Conservation (phyloP, 2,888 invertebrate genomes). For the Coelinius sp. region DNA sequence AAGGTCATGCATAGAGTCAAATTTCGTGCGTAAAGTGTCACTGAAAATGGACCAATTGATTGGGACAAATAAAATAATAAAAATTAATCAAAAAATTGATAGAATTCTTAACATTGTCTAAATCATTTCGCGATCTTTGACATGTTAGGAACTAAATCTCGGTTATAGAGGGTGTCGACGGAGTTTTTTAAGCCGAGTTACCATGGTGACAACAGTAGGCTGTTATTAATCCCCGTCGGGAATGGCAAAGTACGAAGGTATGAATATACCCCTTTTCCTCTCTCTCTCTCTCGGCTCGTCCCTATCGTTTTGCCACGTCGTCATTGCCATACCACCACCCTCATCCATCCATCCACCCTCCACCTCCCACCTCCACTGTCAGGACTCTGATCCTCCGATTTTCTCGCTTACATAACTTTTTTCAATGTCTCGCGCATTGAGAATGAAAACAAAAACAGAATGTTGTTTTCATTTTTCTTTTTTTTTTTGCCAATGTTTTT, state of each 20-base stretch:
- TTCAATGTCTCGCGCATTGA: too few species aligned
- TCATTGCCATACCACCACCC: constrained; percentile 23
- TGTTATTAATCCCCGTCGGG: constrained; percentile 66
- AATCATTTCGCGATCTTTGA: background rate
- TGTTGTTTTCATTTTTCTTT: background rate
- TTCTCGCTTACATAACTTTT: constrained; percentile 36
- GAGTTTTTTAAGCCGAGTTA: constrained; percentile 59
- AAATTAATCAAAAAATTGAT: background rate
- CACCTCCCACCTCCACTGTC: background rate
- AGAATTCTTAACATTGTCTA: background rate
- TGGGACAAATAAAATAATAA: too few species aligned
- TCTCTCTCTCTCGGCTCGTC: background rate
- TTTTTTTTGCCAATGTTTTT: background rate
- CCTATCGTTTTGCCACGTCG: constrained; percentile 18
- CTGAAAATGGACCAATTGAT: too few species aligned
- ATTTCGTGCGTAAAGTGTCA: too few species aligned
- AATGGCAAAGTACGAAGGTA: constrained; percentile 56
- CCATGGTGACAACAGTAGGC: constrained; percentile 66
- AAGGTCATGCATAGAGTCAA: too few species aligned
- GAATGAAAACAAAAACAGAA: background rate
- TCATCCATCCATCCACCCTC: background rate
- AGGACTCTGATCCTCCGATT: constrained; percentile 45
- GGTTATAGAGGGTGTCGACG: constrained; percentile 42
- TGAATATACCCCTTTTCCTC: constrained; percentile 24
- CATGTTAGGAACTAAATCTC: constrained; percentile 8